Evolutionary conservation across 2,888 invertebrate species (phyloP).

Genomic region (Drosophila prostipennis): DNA sequence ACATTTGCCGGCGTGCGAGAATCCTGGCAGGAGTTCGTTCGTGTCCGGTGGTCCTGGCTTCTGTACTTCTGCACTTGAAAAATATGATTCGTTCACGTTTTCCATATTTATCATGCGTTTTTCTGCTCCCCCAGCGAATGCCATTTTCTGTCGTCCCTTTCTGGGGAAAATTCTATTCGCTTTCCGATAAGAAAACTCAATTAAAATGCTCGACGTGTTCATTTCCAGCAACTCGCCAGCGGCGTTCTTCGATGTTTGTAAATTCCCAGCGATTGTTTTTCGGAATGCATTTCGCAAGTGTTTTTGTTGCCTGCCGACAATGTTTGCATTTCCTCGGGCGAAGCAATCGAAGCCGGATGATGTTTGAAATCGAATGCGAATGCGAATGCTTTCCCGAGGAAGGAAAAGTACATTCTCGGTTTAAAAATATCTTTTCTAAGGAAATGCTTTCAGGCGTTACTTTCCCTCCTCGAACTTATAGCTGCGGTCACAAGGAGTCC

Average conservation of each 20-base stretch:
- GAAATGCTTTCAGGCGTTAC: slow-evolving; percentile 7
- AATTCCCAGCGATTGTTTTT: slow-evolving; percentile 22
- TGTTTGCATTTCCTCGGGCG: slow-evolving; percentile 37
- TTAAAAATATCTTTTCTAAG: slow-evolving; percentile 10
- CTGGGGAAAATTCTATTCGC: slow-evolving; percentile 54
- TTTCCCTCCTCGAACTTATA: too few relatives aligned
- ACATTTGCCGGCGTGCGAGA: slow-evolving; percentile 60
- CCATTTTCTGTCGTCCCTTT: background rate
- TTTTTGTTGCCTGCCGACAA: slow-evolving; percentile 38
- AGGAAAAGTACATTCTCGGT: background rate
- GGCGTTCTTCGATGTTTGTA: slow-evolving; percentile 10
- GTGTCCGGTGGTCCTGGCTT: slow-evolving; percentile 5
- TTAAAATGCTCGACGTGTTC: slow-evolving; percentile 70
- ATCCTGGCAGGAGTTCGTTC: slow-evolving; percentile 39
- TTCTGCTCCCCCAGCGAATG: slow-evolving; percentile 1
- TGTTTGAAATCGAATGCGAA: slow-evolving; percentile 5
- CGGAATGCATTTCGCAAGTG: slow-evolving; percentile 35
- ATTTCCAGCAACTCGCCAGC: slow-evolving; percentile 12
- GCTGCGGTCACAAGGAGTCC: slow-evolving; percentile 15
- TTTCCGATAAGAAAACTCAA: slow-evolving; percentile 67
- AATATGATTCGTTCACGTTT: slow-evolving; percentile 73
- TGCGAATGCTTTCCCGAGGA: background rate
- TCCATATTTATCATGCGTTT: slow-evolving; percentile 72
- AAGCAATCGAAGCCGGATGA: slow-evolving; percentile 18
- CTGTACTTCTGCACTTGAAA: slow-evolving; percentile 45